phyloP scores from a whole-genome alignment of 2,797 vertebrate genomes.

The Cygnus olor region DNA sequence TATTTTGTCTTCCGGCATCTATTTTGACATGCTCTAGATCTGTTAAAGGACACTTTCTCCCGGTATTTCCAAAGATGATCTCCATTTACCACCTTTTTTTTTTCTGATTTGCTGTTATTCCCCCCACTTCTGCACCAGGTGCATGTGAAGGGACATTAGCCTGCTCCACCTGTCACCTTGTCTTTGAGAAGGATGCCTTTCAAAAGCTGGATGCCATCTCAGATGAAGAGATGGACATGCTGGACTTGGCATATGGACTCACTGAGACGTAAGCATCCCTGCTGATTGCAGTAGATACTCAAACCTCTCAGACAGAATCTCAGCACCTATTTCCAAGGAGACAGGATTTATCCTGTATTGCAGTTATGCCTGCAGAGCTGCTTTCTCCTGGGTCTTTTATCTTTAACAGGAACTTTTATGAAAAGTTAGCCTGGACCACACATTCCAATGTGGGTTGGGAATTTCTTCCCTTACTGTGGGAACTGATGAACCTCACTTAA shows the following conservation, averaged over 20 bases:
- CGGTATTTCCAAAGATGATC: not conserved
- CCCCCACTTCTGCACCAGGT: conserved; percentile 42
- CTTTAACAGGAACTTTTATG: not conserved
- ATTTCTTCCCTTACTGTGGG: not conserved
- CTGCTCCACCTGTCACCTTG: conserved; percentile 83
- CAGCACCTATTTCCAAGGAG: not conserved
- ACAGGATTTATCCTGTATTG: not conserved
- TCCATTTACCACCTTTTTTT: not conserved
- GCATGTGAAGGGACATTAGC: conserved; percentile 81
- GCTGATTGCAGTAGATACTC: fast-evolving
- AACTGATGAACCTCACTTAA: not conserved
- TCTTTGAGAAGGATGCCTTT: conserved; percentile 78
- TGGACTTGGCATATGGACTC: conserved; percentile 82
- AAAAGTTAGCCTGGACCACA: not conserved
- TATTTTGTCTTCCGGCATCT: not conserved
- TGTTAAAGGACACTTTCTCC: not conserved
- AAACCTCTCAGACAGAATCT: not conserved
- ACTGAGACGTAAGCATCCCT: conserved; percentile 76
- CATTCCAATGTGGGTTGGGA: not conserved
- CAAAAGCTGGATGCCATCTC: conserved; percentile 70
- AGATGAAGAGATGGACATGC: conserved; percentile 83
- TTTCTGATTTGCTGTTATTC: not conserved
- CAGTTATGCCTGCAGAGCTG: not conserved
- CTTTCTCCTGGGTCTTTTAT: not conserved
- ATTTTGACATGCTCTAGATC: not conserved